Evolutionary conservation across 2,888 invertebrate species (phyloP).

Genomic region (Monochamus alternatus): DNA sequence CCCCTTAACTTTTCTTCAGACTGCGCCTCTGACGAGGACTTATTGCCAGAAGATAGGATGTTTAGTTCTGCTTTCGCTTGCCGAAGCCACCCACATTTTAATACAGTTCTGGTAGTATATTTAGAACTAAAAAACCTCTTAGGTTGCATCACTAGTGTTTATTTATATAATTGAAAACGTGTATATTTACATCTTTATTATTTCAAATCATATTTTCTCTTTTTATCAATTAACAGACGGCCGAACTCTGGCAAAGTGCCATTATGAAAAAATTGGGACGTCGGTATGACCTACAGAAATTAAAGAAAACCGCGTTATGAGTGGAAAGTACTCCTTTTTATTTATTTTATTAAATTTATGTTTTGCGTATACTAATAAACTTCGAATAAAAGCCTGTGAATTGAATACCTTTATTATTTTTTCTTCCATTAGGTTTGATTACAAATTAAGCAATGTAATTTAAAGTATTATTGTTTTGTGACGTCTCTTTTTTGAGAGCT

Average conservation of each 20-base stretch:
- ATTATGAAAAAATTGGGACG: not conserved
- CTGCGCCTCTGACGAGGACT: not conserved
- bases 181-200: constrained; percentile 4
- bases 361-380: too few relatives aligned
- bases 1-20: too few relatives aligned
- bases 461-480: too few relatives aligned
- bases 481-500: too few relatives aligned
- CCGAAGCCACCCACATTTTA: not conserved
- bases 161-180: constrained; percentile 7
- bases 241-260: constrained; percentile 4
- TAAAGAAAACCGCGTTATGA: not conserved
- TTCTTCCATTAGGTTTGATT: too few relatives aligned
- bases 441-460: too few relatives aligned
- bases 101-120: not conserved
- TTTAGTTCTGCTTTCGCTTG: not conserved
- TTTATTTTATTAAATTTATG: not conserved
- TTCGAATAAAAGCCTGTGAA: too few relatives aligned
- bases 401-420: too few relatives aligned
- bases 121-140: constrained; percentile 6
- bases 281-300: not conserved
- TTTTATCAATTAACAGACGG: constrained; percentile 7
- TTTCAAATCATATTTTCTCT: constrained; percentile 10
- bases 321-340: not conserved
- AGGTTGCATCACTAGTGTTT: not conserved
- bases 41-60: not conserved